A percentile compares a stretch with the other conserved stretches of the same genome.
Conservation (phyloP, 2,888 invertebrate genomes). For the Syrphus vitripennis region DNA sequence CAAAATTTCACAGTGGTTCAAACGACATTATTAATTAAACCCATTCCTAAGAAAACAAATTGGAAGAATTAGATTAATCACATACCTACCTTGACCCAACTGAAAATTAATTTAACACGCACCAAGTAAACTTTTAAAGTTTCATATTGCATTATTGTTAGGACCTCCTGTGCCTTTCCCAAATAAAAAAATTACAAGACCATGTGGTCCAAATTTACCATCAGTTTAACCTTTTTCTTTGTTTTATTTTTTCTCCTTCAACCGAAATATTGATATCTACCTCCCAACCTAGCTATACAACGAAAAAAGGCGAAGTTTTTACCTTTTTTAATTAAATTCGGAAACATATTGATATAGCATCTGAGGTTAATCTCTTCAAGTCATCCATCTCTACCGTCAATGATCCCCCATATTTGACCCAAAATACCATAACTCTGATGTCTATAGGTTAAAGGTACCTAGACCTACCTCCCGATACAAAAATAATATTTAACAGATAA, state of each 20-base stretch:
- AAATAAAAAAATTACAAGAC: background rate
- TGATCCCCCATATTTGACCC: conserved; percentile 11
- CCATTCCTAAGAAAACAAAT: background rate
- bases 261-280: background rate
- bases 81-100: background rate
- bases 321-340: conserved; percentile 21
- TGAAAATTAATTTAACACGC: background rate
- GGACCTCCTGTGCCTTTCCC: background rate
- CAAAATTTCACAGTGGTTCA: too few relatives aligned
- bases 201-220: background rate
- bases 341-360: conserved; percentile 19
- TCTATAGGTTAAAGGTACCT: background rate
- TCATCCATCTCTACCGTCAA: conserved; percentile 16
- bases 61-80: background rate
- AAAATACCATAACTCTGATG: background rate
- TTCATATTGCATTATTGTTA: background rate
- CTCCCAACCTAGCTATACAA: background rate
- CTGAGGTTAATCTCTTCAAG: conserved; percentile 21
- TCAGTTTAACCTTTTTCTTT: background rate
- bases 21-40: too few relatives aligned
- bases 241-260: background rate
- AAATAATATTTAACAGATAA: conserved; percentile 41
- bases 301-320: background rate
- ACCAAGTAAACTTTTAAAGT: background rate
- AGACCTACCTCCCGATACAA: background rate